Conservation (phyloP, 2,888 invertebrate species). For the Bellardia bayeri region DNA sequence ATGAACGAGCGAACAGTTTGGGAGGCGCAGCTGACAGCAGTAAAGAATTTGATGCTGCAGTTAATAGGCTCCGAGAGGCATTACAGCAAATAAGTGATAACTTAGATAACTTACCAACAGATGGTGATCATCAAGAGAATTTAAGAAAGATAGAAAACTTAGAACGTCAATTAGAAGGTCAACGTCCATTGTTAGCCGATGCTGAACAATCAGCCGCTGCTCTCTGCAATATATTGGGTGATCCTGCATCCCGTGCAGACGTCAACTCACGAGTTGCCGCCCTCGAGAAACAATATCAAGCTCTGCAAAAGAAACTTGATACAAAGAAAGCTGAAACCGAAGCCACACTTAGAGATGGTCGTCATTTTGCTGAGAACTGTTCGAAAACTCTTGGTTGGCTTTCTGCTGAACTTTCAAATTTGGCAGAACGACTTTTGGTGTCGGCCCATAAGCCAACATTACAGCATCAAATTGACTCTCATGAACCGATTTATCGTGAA, state of each 20-base stretch:
- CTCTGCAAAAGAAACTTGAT: conserved; percentile 94
- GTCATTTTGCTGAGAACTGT: conserved; percentile 95
- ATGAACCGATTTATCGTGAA: conserved; percentile 95
- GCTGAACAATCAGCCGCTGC: conserved; percentile 95
- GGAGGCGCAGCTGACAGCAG: conserved; percentile 97
- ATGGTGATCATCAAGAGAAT: conserved; percentile 94
- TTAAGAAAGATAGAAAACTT: conserved; percentile 94
- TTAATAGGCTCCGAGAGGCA: conserved; percentile 93
- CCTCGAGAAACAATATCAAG: conserved; percentile 94
- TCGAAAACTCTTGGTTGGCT: conserved; percentile 96
- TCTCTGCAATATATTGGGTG: conserved; percentile 93
- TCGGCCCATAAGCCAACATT: conserved; percentile 94
- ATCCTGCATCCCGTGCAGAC: conserved; percentile 95
- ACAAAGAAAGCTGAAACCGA: conserved; percentile 96
- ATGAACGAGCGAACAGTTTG: conserved; percentile 94
- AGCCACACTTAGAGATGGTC: conserved; percentile 92
- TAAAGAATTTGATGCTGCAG: conserved; percentile 95
- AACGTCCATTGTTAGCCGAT: conserved; percentile 94
- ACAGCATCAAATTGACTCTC: conserved; percentile 93
- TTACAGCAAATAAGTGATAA: conserved; percentile 94
- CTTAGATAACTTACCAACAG: conserved; percentile 91
- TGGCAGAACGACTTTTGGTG: conserved; percentile 91
- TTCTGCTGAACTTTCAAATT: conserved; percentile 90
- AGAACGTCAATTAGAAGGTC: conserved; percentile 94
- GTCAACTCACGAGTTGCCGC: conserved; percentile 94